Evolutionary conservation across 2,797 vertebrate species (phyloP), one percentile per base, ranked within the genome.

Genomic region (Muscicapa striata): DNA sequence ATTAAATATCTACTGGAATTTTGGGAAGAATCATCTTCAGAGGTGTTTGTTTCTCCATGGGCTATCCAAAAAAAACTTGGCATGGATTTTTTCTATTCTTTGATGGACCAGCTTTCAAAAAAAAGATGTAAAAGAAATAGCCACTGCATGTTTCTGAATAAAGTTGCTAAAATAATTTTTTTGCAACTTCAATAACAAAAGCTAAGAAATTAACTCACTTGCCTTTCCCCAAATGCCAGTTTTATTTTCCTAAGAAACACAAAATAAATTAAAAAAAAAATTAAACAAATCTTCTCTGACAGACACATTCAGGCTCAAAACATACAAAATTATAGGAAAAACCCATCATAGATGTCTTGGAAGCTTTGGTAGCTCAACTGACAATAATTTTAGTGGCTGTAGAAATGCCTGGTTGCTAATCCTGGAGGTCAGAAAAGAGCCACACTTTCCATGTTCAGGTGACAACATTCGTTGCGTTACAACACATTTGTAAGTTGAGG

Each of bases 401-500:
- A 22, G 54, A 19, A 73, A 5, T 46, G n/a, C 15, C 52, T 63
- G 36, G 10, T 15, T 69, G 27, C 24, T 70, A 46, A 63, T 43
- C 34, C 29, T 77, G 15, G 64, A 61, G 52, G 30, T 61, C 78
- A 69, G 41, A 30, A 69, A 81, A 32, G 4, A 70, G 21, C 22
- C 43, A 48, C 10, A 3, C 10, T 38, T 14, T 7, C 27, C 32
- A 21, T 1, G 23, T 45, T 40, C 19, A 30, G 52, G 6, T 38
- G 19, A 26, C 57, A 40, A 21, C 19, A 40, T 27, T 66, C 43
- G 3, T n/a, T n/a, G n/a, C n/a, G n/a, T n/a, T n/a, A n/a, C n/a
- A n/a, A n/a, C 0, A 13, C 7, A 4, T 68, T 59, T 1, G 0
- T 2, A 30, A 8, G 0, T 6, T 13, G 29, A 72, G 34, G 38